phyloP scores from a whole-genome alignment of 2,113 vertebrate genomes.

The Callipepla squamata region DNA sequence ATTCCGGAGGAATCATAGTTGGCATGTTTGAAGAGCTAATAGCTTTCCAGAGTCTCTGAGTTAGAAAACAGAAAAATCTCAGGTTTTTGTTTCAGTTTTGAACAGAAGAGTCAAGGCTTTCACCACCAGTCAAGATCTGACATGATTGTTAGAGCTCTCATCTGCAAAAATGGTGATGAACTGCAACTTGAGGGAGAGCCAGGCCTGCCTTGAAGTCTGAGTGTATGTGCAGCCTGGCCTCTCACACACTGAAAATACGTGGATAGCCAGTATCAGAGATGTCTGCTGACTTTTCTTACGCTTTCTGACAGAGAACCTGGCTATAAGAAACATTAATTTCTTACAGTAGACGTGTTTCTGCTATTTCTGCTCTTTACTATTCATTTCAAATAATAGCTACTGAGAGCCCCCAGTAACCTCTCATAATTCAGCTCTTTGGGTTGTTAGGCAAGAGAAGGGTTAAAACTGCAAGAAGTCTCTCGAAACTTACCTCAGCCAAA shows the following conservation, averaged over 20 bases:
- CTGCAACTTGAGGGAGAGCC: background rate
- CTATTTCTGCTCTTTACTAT: background rate
- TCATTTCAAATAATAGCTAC: background rate
- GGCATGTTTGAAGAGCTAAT: background rate
- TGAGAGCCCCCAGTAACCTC: background rate
- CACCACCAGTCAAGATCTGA: background rate
- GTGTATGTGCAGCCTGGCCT: background rate
- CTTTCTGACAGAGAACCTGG: background rate
- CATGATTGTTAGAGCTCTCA: background rate
- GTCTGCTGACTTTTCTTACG: background rate
- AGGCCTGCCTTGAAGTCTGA: background rate
- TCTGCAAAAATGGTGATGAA: background rate
- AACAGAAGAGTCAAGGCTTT: background rate
- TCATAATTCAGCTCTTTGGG: background rate
- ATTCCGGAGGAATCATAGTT: background rate
- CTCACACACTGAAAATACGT: background rate
- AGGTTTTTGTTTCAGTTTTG: background rate
- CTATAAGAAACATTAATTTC: background rate
- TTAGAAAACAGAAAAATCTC: background rate
- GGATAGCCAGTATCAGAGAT: background rate
- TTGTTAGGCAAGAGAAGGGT: background rate
- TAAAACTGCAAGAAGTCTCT: background rate
- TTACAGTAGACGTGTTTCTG: background rate
- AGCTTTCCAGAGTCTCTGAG: background rate
- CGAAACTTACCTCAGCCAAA: conserved; percentile 89